Evolutionary conservation across 2,888 invertebrate species (phyloP).

Genomic region (Stenichneumon culpator): DNA sequence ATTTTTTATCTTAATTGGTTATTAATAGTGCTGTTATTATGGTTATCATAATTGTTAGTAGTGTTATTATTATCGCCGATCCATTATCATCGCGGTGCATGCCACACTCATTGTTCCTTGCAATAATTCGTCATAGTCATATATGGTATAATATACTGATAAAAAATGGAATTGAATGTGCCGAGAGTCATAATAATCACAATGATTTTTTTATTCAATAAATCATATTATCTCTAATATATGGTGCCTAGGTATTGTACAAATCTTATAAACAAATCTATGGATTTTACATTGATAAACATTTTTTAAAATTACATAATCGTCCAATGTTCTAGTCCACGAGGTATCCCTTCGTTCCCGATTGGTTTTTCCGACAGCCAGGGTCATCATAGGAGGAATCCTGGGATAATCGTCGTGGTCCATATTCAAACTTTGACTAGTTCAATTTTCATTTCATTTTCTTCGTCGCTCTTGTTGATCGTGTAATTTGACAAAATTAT

Average conservation of each 20-base stretch:
- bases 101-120: conserved; percentile 66
- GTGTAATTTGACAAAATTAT: conserved; percentile 18
- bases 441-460: conserved; percentile 43
- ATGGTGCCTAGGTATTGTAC: conserved; percentile 31
- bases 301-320: conserved; percentile 21
- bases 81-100: conserved; percentile 72
- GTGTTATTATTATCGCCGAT: conserved; percentile 67
- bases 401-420: conserved; percentile 43
- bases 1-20: conserved; percentile 1
- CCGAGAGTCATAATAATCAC: conserved; percentile 27
- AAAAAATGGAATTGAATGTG: conserved; percentile 24
- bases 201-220: conserved; percentile 47
- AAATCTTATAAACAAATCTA: conserved; percentile 50
- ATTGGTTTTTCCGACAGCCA: conserved; percentile 56
- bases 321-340: conserved; percentile 8
- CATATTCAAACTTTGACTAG: conserved; percentile 36
- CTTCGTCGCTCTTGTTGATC: not conserved
- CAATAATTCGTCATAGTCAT: conserved; percentile 37
- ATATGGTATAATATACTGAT: not conserved
- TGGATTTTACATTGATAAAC: conserved; percentile 40
- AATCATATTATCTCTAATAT: conserved; percentile 39
- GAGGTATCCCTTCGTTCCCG: conserved; percentile 40
- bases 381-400: conserved; percentile 62
- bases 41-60: conserved; percentile 19
- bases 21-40: conserved; percentile 13